Conservation (phyloP, 2,797 vertebrate genomes). For the Selene dorsalis region DNA sequence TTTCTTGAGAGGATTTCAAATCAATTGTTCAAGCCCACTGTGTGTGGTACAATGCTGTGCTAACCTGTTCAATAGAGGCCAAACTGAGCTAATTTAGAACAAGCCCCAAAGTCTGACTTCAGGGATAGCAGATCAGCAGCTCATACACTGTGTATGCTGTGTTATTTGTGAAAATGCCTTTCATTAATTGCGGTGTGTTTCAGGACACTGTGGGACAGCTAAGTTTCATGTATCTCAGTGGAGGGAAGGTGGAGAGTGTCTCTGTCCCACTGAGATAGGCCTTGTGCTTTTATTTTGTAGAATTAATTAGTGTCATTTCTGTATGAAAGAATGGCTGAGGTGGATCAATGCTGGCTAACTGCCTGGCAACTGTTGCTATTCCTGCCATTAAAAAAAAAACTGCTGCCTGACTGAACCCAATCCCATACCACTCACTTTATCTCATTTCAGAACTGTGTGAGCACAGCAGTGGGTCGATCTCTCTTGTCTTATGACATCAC, state of each 20-base stretch:
- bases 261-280: neutral
- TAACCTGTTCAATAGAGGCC: neutral
- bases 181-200: neutral
- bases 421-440: neutral
- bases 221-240: neutral
- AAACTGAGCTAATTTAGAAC: slow-evolving; percentile 14
- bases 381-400: no score
- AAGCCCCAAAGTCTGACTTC: neutral
- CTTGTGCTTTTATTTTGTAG: neutral
- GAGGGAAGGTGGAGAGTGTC: neutral
- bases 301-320: slow-evolving; percentile 21
- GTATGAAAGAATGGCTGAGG: slow-evolving; percentile 1
- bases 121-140: neutral
- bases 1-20: neutral
- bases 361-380: slow-evolving; percentile 21
- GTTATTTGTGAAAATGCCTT: neutral
- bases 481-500: neutral
- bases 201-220: neutral
- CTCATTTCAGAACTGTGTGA: neutral
- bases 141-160: neutral
- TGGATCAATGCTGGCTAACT: neutral
- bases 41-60: neutral
- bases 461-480: neutral
- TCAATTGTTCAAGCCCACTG: neutral
- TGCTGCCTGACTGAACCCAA: neutral